Percentiles rank a stretch among this genome's conserved stretches.
Evolutionary conservation across 2,797 vertebrate species (phyloP).

Genomic region (Buphagus erythrorhynchus): DNA sequence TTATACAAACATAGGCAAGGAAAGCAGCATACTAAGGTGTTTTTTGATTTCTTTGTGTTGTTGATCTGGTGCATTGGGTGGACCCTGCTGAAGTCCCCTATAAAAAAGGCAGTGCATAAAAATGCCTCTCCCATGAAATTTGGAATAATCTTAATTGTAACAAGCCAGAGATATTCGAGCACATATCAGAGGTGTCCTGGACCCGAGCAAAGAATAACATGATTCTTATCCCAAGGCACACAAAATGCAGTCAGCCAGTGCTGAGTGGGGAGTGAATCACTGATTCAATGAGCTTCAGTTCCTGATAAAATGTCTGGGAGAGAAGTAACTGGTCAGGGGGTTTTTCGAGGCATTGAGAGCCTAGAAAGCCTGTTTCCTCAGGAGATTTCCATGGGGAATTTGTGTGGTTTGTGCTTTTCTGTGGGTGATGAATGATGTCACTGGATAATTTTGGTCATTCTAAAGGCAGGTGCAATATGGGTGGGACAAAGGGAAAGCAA

Average conservation of each 20-base stretch:
- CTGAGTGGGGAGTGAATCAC: neutral
- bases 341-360: neutral
- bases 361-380: neutral
- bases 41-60: neutral
- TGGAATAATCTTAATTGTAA: neutral
- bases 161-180: neutral
- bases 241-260: neutral
- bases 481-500: neutral
- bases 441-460: neutral
- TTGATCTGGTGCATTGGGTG: neutral
- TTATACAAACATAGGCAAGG: neutral
- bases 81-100: neutral
- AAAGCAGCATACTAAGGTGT: neutral
- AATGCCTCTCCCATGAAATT: neutral
- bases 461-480: neutral
- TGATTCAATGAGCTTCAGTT: neutral
- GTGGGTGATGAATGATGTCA: neutral
- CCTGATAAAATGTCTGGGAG: neutral
- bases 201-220: neutral
- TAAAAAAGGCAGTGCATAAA: neutral
- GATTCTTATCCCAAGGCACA: neutral
- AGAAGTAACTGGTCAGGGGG: neutral
- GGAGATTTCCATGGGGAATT: neutral
- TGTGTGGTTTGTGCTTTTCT: neutral
- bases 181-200: neutral